These are phyloP conservation scores for Psephotus haematonotus DNA, from an alignment of 2,113 vertebrate genomes.

Conservation along the genomic window DNA sequence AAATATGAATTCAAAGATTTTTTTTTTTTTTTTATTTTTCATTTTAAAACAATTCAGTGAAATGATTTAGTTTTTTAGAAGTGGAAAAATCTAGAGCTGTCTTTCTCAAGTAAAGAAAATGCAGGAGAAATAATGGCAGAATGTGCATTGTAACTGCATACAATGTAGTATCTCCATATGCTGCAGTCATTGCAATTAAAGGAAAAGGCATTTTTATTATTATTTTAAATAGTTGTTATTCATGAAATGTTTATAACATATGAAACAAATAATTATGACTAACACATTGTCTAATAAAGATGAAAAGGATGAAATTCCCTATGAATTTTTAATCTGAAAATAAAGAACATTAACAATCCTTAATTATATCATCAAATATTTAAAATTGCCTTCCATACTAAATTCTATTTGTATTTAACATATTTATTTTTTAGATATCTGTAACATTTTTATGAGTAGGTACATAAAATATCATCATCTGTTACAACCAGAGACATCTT, in stretches of 20 bases:
- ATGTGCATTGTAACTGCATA: not conserved
- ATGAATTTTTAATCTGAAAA: conserved; percentile 70
- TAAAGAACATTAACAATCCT: conserved; percentile 55
- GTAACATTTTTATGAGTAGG: conserved; percentile 45
- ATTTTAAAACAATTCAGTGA: not conserved
- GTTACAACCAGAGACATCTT: conserved; percentile 27
- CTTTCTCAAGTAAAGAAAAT: not conserved
- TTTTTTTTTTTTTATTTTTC: not conserved
- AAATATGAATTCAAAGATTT: not conserved
- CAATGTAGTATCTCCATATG: not conserved
- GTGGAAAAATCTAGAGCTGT: not conserved
- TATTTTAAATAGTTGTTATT: conserved; percentile 57
- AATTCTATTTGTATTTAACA: conserved; percentile 56
- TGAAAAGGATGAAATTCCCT: conserved; percentile 52
- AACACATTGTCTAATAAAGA: conserved; percentile 67
- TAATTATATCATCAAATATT: conserved; percentile 73
- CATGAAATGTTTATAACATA: conserved; percentile 44
- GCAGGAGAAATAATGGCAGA: not conserved
- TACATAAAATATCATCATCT: conserved; percentile 31
- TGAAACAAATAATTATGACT: conserved; percentile 65
- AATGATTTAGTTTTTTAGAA: not conserved
- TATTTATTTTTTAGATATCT: conserved; percentile 47
- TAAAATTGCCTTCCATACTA: conserved; percentile 41
- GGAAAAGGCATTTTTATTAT: not conserved
- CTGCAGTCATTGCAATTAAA: conserved; percentile 25